Conservation (phyloP, 2,797 vertebrate species). For the Pitangus sulphuratus region DNA sequence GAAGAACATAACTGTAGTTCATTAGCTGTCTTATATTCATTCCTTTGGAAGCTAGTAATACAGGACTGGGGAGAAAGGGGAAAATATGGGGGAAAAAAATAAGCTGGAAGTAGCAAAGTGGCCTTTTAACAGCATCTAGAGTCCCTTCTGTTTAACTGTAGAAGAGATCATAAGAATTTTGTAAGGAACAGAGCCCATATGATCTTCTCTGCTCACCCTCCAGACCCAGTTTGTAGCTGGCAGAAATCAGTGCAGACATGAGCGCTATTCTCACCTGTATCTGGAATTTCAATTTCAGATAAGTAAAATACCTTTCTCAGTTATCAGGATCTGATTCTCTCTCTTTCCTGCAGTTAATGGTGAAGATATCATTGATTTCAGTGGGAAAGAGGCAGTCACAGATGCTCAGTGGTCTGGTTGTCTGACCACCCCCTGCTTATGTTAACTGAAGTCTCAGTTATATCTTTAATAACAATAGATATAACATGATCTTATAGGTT, state of each 20-base stretch:
- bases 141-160: not conserved
- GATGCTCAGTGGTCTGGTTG: not conserved
- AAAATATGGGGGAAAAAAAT: rapidly evolving
- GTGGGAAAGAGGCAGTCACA: not conserved
- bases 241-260: not conserved
- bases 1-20: not conserved
- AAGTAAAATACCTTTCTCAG: not conserved
- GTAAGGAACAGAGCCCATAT: not conserved
- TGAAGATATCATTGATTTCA: not conserved
- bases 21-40: not conserved
- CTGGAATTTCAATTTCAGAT: not conserved
- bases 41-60: not conserved
- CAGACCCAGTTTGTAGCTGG: not conserved
- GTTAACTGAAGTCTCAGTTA: not conserved
- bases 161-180: not conserved
- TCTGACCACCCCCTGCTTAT: not conserved
- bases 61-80: not conserved
- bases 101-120: not conserved
- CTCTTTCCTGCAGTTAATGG: not conserved
- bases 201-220: not conserved
- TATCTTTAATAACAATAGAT: not conserved
- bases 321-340: not conserved
- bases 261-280: not conserved
- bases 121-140: not conserved
- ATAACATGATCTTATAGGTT: not conserved